Percentiles rank a stretch among this genome's conserved stretches.
phyloP scores from a whole-genome alignment of 2,797 vertebrate species.

The Scomberomorus guttatus region DNA sequence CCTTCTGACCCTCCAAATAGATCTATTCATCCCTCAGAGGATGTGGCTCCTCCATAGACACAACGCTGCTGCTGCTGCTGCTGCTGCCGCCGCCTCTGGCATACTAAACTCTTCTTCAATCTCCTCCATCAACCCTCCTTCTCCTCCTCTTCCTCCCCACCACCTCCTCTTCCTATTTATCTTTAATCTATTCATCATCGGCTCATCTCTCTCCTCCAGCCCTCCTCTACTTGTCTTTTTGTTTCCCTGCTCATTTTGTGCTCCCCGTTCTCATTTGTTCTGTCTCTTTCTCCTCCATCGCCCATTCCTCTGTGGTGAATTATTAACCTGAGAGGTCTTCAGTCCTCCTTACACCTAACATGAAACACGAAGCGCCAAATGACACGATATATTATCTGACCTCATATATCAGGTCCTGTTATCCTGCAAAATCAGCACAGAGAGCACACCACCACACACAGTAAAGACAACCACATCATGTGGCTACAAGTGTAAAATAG shows the following conservation, averaged over 20 bases:
- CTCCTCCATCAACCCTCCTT: too few species aligned
- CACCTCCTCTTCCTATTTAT: slow-evolving; percentile 49
- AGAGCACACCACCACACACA: neutral
- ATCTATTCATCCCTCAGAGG: slow-evolving; percentile 67
- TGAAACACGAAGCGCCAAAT: slow-evolving; percentile 31
- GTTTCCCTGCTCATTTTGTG: slow-evolving; percentile 27
- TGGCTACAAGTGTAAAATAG: neutral
- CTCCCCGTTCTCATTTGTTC: slow-evolving; percentile 52
- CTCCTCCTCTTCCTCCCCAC: slow-evolving; percentile 4
- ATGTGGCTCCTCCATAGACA: slow-evolving; percentile 63
- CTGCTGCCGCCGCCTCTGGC: slow-evolving; percentile 48
- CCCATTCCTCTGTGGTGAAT: slow-evolving; percentile 44
- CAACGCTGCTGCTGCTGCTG: slow-evolving; percentile 1
- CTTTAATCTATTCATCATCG: slow-evolving; percentile 66
- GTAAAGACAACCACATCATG: neutral
- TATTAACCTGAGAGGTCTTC: slow-evolving; percentile 60
- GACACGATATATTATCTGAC: slow-evolving; percentile 45
- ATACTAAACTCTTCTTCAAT: slow-evolving; percentile 70
- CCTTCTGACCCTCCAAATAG: slow-evolving; percentile 57
- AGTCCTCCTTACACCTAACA: slow-evolving; percentile 45
- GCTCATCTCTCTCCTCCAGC: slow-evolving; percentile 48
- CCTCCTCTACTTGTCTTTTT: slow-evolving; percentile 40
- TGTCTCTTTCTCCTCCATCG: slow-evolving; percentile 31
- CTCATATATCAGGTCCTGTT: slow-evolving; percentile 33
- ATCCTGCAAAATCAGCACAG: slow-evolving; percentile 10